These are phyloP conservation scores for Bombus sibiricus DNA, from an alignment of 1,140 invertebrate species.

Conservation along the genomic window DNA sequence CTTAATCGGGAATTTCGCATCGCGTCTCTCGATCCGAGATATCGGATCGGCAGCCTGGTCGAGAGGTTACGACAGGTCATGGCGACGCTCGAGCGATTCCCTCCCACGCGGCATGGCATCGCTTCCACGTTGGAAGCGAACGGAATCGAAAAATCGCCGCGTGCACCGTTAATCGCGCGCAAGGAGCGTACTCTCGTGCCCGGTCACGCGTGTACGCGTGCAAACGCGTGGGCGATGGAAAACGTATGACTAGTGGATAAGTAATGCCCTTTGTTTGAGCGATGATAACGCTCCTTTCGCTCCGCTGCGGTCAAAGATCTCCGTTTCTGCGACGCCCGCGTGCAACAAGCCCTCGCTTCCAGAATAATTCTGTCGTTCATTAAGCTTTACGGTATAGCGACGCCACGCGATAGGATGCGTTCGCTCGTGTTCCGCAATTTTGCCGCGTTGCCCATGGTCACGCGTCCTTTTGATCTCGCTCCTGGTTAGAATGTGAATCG, in stretches of 20 bases:
- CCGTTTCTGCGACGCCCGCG: too few relatives aligned
- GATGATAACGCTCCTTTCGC: slow-evolving; percentile 27
- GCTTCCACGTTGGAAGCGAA: slow-evolving; percentile 25
- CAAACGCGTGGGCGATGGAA: slow-evolving; percentile 59
- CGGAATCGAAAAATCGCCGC: slow-evolving; percentile 63
- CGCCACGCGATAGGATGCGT: not conserved
- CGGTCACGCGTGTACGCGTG: slow-evolving; percentile 62
- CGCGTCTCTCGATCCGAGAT: slow-evolving; percentile 70
- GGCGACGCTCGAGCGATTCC: slow-evolving; percentile 65
- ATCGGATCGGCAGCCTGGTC: slow-evolving; percentile 62
- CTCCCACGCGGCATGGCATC: slow-evolving; percentile 46
- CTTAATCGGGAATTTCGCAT: slow-evolving; percentile 74
- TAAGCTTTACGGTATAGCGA: not conserved
- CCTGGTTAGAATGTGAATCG: not conserved
- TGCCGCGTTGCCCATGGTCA: not conserved
- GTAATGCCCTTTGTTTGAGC: slow-evolving; percentile 61
- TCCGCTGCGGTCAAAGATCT: too few relatives aligned
- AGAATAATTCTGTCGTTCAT: slow-evolving; percentile 24
- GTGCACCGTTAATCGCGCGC: slow-evolving; percentile 64
- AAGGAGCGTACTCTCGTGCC: slow-evolving; percentile 35
- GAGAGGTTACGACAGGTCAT: slow-evolving; percentile 69
- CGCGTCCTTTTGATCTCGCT: not conserved
- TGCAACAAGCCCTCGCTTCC: not conserved
- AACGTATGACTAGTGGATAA: slow-evolving; percentile 50
- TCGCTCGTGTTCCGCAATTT: not conserved